Evolutionary conservation across 2,888 invertebrate species (phyloP), one percentile per base, ranked within the genome.

Genomic region (Pristionchus maxplancki): DNA sequence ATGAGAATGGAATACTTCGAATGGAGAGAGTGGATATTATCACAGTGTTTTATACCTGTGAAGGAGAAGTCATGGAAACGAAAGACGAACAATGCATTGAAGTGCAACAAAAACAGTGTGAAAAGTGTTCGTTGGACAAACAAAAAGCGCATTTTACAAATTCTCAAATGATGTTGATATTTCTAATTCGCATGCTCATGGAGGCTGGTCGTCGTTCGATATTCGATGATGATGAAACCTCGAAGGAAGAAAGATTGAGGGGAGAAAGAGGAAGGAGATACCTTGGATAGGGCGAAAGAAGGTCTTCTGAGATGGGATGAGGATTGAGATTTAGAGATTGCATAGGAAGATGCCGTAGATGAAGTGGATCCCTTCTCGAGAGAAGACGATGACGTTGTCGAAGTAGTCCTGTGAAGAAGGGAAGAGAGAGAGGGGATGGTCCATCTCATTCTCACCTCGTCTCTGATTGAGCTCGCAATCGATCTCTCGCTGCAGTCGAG

Each of bases 101-200:
- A 37, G 71, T 31, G 31, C 64, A 64, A 64, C 64, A 64, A 74
- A 74, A 78, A 78, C 40, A 74, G 40, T n/a, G 15, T n/a, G 48
- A 48, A 37, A 31, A 31, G 81, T 9, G n/a, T 48, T 81, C n/a
- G 48, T 28, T 81, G 48, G 50, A 31, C 44, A 83, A 83, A n/a
- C 31, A 83, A 85, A 31, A 28, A 83, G 31, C 9, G 1, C 17
- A 71, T 37, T 71, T 37, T 24, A 37, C 34, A 37, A 11, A 50
- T 48, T 0, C 4, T 87, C 81, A 88, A 20, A 78, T n/a, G 40
- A 88, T 48, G 31, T 88, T 88, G 11, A 88, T 88, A 24, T 88
- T 88, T n/a, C 88, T 78, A 28, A 88, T 88, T 81, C 88, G 24
- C 88, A 88, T 88, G n/a, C 88, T 88, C 88, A 88, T 88, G 37